Conservation (phyloP, 2,113 vertebrate species). For the Pteruthius melanotis region DNA sequence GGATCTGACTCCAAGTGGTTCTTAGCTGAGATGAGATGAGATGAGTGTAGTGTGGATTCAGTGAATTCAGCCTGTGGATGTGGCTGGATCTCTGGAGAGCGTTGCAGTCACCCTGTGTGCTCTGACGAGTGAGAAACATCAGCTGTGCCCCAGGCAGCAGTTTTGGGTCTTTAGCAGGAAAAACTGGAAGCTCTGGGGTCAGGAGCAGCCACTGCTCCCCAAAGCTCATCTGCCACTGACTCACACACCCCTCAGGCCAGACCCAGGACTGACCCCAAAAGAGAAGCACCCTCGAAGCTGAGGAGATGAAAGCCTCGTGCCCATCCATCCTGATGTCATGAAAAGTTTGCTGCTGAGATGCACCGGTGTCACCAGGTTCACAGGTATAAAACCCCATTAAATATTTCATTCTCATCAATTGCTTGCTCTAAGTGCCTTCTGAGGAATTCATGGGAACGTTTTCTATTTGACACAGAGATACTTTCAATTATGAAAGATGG, state of each 20-base stretch:
- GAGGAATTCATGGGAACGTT: slow-evolving; percentile 34
- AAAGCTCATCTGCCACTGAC: background rate
- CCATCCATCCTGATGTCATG: background rate
- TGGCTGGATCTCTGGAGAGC: background rate
- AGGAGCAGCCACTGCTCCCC: background rate
- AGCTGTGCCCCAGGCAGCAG: background rate
- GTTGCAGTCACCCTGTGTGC: background rate
- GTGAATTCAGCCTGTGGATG: too few species aligned
- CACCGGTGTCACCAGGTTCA: background rate
- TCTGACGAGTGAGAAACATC: background rate
- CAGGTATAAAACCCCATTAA: background rate
- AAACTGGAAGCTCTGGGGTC: background rate
- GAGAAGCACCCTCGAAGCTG: background rate
- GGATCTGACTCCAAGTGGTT: background rate
- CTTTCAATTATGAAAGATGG: slow-evolving; percentile 44
- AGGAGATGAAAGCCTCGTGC: background rate
- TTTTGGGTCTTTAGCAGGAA: background rate
- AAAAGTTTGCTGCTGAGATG: background rate
- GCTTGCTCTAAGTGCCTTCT: slow-evolving; percentile 35
- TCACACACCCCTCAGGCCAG: rapidly evolving
- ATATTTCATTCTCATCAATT: slow-evolving; percentile 40
- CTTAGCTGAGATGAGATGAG: background rate
- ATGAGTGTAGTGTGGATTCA: too few species aligned
- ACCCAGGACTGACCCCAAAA: background rate
- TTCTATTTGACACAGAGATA: slow-evolving; percentile 35